Conservation (phyloP, 1,140 invertebrate species). For the Apis mellifera region Amel_HAv3.1 CM009933.2:11902001-11902500, state of each 20-base stretch:
- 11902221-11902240: conserved; percentile 42
- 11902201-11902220: conserved; percentile 28
- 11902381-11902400: too few relatives aligned
- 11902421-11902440: too few relatives aligned
- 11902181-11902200: conserved; percentile 36
- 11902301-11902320: conserved; percentile 32
- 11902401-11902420: too few relatives aligned
- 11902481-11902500: neutral
- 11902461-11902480: too few relatives aligned
- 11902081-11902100: neutral
- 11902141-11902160: neutral
- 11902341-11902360: neutral
- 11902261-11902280: conserved; percentile 39
- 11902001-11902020: neutral
- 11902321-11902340: conserved; percentile 39
- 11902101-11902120: neutral
- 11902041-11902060: too few relatives aligned
- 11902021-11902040: neutral
- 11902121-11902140: neutral
- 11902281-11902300: neutral
- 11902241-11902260: conserved; percentile 48
- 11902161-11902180: neutral
- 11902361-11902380: neutral
- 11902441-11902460: too few relatives aligned
- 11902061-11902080: neutral